phyloP scores from a whole-genome alignment of 2,888 invertebrate genomes.

The Tineola bisselliella region DNA sequence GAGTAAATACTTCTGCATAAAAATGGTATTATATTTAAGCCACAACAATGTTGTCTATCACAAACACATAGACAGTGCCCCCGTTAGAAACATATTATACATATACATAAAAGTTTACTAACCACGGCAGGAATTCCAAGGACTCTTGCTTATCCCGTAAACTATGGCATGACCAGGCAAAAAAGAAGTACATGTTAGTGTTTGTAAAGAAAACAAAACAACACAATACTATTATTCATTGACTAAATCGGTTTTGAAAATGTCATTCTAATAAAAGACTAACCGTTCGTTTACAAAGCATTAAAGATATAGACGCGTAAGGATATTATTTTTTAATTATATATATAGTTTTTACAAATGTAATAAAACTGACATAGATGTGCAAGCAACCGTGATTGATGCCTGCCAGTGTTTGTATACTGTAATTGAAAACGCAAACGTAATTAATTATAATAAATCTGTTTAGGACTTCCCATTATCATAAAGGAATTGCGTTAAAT shows the following conservation, averaged over 20 bases:
- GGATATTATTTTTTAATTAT: neutral
- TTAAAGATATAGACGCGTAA: neutral
- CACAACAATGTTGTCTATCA: neutral
- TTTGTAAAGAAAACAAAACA: neutral
- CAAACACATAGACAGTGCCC: neutral
- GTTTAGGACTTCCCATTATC: neutral
- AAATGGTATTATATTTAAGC: neutral
- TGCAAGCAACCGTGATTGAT: conserved; percentile 7
- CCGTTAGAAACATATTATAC: conserved; percentile 1
- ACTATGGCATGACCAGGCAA: conserved; percentile 70
- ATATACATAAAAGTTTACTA: conserved; percentile 59
- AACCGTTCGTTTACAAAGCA: neutral
- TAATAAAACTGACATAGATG: neutral
- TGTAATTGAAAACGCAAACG: neutral
- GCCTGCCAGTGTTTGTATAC: neutral
- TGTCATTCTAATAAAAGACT: too few relatives aligned
- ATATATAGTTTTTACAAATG: neutral
- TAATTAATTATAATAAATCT: neutral
- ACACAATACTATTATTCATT: neutral
- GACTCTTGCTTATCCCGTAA: conserved; percentile 82
- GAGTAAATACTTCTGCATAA: too few relatives aligned
- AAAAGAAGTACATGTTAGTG: neutral
- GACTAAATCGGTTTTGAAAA: too few relatives aligned
- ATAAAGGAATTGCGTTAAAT: neutral
- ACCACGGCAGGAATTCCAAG: conserved; percentile 84